Percentiles rank a stretch among this genome's conserved stretches.
phyloP scores from a whole-genome alignment of 2,113 vertebrate species.

The Scatophagus argus region DNA sequence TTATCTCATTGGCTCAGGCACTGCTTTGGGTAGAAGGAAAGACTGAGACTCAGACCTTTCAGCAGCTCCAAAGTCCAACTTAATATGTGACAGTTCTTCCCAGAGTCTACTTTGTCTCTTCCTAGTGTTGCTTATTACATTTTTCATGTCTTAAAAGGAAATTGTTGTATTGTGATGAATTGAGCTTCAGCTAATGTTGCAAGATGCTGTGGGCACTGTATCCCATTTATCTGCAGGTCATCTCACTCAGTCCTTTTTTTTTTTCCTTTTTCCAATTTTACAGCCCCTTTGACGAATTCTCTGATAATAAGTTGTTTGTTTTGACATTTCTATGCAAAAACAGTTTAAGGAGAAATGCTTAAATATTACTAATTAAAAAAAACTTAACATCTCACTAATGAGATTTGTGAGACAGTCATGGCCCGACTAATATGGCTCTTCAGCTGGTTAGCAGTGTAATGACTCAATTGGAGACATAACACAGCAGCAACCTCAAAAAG shows the following conservation, averaged over 20 bases:
- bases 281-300: conserved; percentile 3
- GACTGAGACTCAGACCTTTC: conserved; percentile 57
- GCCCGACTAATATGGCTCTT: not conserved
- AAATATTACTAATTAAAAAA: not conserved
- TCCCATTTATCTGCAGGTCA: not conserved
- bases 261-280: too few species aligned
- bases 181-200: not conserved
- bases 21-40: conserved; percentile 56
- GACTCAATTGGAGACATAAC: not conserved
- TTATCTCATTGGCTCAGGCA: conserved; percentile 81
- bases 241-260: not conserved
- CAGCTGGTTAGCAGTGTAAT: not conserved
- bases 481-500: not conserved
- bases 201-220: not conserved
- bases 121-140: conserved; percentile 11
- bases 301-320: not conserved
- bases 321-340: not conserved
- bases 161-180: conserved; percentile 2
- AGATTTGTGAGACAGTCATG: not conserved
- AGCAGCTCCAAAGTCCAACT: conserved; percentile 56
- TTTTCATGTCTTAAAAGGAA: conserved; percentile 25
- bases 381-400: not conserved
- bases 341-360: not conserved
- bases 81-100: conserved; percentile 51
- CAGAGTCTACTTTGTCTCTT: conserved; percentile 35